Evolutionary conservation across 2,113 vertebrate species (phyloP), one percentile per base, ranked within the genome.

Genomic region (Platichthys flesus): DNA sequence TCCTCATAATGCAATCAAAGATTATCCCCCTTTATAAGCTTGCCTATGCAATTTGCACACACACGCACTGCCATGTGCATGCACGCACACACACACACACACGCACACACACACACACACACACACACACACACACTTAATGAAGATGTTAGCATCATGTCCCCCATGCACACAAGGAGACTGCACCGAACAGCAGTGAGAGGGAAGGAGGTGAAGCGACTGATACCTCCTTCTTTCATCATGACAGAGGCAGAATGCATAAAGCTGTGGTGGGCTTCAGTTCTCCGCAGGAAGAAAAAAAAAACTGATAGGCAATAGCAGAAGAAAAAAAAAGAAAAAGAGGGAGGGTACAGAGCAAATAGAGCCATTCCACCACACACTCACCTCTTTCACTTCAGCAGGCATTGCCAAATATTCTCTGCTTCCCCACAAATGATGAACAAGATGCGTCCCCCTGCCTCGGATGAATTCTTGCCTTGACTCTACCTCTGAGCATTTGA

Each of bases 351-450:
- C 71, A 65, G 45, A 86, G 77, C 82, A 85, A 78, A 86, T 71
- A 83, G 74, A 89, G 88, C 74, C 85, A 90, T 88, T 88, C 85
- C 85, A 87, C 24, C 74, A 65, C 62, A 84, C 86, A 85, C 92
- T 93, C 91, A 94, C 94, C 94, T 94, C 93, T 81, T 94, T 93
- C 78, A 94, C 90, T 93, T 94, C 91, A 73, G 92, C 93, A 69
- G 93, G 93, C 94, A 95, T 95, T 68, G 78, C 87, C 82, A 86
- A 87, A 85, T 89, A 78, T 88, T 78, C 67, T 84, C 77, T 89
- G 86, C 67, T 86, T 87, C 82, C 78, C 76, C 65, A 35, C 86
- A 79, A 81, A 83, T 87, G 85, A 89, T 79, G 76, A 84, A 84
- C 65, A 83, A 84, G 83, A 85, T 70, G 71, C 15, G 77, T 89